Evolutionary conservation across 1,140 invertebrate genomes (phyloP).

Genomic region (Rhagoletis zephyria): DNA sequence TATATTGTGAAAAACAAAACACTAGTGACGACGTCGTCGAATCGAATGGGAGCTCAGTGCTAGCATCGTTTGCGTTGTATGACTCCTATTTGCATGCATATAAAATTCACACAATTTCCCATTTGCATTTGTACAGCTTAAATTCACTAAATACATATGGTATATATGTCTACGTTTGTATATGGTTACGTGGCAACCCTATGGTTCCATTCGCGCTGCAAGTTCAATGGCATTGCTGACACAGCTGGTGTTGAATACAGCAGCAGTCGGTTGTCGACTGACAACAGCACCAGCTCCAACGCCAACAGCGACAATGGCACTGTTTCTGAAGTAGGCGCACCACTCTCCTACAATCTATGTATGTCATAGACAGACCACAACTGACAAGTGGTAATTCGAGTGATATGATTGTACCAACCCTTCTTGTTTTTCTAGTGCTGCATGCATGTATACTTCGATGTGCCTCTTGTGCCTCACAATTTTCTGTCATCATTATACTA

Average conservation of each 20-base stretch:
- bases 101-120: conserved; percentile 27
- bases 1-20: not conserved
- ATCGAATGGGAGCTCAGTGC: not conserved
- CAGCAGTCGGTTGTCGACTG: conserved; percentile 8
- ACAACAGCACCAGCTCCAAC: no score
- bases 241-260: not conserved
- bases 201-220: not conserved
- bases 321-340: not conserved
- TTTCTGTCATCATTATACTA: conserved; percentile 35
- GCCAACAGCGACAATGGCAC: not conserved
- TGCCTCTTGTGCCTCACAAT: not conserved
- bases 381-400: conserved; percentile 32
- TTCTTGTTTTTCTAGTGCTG: not conserved
- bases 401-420: not conserved
- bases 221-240: conserved; percentile 48
- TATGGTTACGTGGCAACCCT: not conserved
- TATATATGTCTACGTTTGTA: not conserved
- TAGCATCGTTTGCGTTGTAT: not conserved
- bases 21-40: not conserved
- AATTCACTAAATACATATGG: not conserved
- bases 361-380: conserved; percentile 44
- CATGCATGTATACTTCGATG: not conserved
- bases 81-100: not conserved
- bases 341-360: not conserved
- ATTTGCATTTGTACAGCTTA: conserved; percentile 36